phyloP scores from a whole-genome alignment of 2,113 vertebrate genomes.

The Mungos mungo region DNA sequence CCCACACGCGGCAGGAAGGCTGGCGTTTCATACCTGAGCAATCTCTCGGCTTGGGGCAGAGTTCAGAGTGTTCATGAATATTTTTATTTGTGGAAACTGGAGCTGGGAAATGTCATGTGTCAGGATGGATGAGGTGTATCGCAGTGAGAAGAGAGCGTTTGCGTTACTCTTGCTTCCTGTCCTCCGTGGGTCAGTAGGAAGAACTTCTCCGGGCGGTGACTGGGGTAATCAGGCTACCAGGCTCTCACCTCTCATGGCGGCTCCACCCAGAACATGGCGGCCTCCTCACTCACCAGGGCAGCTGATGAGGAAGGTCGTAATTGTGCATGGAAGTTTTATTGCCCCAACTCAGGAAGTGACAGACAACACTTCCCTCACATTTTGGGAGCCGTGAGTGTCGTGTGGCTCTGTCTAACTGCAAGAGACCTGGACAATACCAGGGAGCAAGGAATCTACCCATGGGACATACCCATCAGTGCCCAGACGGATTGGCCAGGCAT shows the following conservation, averaged over 20 bases:
- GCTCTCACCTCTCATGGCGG: neutral
- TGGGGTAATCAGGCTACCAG: neutral
- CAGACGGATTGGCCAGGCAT: neutral
- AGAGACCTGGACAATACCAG: neutral
- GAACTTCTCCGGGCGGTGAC: neutral
- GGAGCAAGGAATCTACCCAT: too few relatives aligned
- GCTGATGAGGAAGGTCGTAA: too few relatives aligned
- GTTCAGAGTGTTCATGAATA: neutral
- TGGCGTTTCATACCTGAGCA: neutral
- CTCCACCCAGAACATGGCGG: accelerated
- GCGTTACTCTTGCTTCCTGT: accelerated
- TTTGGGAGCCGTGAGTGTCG: accelerated
- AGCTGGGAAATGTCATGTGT: neutral
- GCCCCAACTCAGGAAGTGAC: too few relatives aligned
- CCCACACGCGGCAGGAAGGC: too few relatives aligned
- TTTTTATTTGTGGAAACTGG: neutral
- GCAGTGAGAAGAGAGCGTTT: neutral
- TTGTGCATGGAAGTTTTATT: accelerated
- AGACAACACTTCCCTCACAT: too few relatives aligned
- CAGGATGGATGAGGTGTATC: neutral
- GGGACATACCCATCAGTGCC: accelerated
- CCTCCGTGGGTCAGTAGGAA: accelerated
- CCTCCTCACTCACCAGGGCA: neutral
- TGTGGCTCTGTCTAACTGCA: accelerated
- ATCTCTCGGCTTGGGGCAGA: too few relatives aligned